These are phyloP conservation scores for Sphaeramia orbicularis DNA, from an alignment of 2,797 vertebrate species.

Conservation along the genomic window DNA sequence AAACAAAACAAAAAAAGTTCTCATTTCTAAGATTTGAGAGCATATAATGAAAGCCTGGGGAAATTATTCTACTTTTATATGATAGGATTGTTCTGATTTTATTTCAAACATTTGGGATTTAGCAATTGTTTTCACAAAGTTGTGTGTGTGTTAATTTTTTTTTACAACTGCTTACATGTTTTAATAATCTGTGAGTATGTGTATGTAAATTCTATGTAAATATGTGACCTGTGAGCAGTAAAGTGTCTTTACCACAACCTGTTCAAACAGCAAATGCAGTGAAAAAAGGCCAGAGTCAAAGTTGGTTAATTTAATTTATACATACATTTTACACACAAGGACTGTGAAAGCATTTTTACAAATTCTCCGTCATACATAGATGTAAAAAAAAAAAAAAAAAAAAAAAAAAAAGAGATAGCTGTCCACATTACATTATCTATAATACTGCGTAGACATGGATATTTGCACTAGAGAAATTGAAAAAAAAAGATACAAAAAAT, in stretches of 20 bases:
- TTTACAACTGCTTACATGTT: too few species aligned
- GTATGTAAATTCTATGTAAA: too few species aligned
- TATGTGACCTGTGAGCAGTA: too few species aligned
- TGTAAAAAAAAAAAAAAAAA: constrained; percentile 86
- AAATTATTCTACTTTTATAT: too few species aligned
- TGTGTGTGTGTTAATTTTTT: too few species aligned
- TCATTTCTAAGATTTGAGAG: too few species aligned
- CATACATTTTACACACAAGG: constrained; percentile 89
- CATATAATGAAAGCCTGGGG: too few species aligned
- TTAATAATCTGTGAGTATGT: too few species aligned
- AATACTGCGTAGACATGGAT: constrained; percentile 84
- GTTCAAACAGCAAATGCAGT: not conserved
- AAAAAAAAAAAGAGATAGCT: constrained; percentile 80
- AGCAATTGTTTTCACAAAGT: too few species aligned
- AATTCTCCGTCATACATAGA: constrained; percentile 91
- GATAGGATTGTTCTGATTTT: too few species aligned
- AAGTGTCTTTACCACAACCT: not conserved
- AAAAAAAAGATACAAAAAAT: constrained; percentile 85
- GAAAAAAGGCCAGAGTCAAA: constrained; percentile 81
- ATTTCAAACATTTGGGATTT: too few species aligned
- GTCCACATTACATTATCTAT: constrained; percentile 84
- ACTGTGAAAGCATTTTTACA: constrained; percentile 92
- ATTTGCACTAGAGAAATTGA: constrained; percentile 77
- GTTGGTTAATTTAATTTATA: constrained; percentile 95
- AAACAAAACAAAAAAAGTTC: too few species aligned